Evolutionary conservation across 2,888 invertebrate species (phyloP).

Genomic region (Cataglyphis cursor): DNA sequence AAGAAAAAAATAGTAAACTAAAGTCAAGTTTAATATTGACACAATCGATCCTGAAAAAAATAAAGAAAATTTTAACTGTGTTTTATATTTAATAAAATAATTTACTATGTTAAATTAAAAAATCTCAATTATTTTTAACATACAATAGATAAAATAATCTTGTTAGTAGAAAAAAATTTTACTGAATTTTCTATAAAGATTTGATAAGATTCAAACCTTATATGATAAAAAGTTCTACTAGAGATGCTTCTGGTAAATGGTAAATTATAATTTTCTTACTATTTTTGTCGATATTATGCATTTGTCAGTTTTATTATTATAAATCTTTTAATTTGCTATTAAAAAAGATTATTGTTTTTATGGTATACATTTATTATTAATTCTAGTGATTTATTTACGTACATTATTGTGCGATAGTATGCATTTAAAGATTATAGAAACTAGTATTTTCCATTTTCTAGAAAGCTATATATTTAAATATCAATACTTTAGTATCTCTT

Average conservation of each 20-base stretch:
- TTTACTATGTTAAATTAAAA: neutral
- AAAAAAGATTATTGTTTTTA: neutral
- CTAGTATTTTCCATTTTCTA: neutral
- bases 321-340: neutral
- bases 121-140: neutral
- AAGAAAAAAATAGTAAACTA: no score
- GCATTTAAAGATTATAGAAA: conserved; percentile 8
- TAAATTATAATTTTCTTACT: neutral
- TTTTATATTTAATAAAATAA: no score
- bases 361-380: neutral
- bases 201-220: neutral
- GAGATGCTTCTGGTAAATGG: no score
- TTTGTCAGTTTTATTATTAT: neutral
- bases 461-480: neutral
- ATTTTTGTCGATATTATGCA: neutral
- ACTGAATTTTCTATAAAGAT: neutral
- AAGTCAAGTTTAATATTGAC: no score
- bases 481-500: conserved; percentile 13
- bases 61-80: no score
- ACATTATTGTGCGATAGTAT: neutral
- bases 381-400: neutral
- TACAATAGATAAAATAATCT: conserved; percentile 9
- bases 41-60: no score
- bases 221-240: neutral
- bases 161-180: neutral